Base-by-base conservation (phyloP, 2,113 vertebrate species). In the Varanus komodoensis region DNA sequence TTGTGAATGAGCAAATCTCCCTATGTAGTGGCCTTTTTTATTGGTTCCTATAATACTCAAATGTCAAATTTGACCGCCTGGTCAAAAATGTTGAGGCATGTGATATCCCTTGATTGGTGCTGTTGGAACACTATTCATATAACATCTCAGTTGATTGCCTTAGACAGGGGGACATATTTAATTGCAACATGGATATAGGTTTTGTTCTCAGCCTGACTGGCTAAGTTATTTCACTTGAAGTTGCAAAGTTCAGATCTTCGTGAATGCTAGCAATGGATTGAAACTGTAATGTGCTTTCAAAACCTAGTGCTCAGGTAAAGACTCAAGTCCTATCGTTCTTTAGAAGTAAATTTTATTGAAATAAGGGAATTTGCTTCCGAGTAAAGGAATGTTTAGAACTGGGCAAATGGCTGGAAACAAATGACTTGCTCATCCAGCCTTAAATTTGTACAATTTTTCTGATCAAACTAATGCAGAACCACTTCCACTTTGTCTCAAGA, bases 401-500 rank as follows among this genome's bases (percentile, higher is more conserved):
- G 9, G 32, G 21, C 64, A 21, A 19, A 23, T 69, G 68, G 68
- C 25, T 69, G 29, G 29, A 73, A 61, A 54, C 8, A 50, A 67
- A 87, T 52, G 44, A 11, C 9, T 87, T 90, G 38, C 27, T 57
- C 25, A 29, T 25, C 80, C 69, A 52, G 3, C 68, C 23, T 68
- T 32, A 27, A 50, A 0, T 32, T 77, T n/a, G 0, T n/a, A 5
- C 7, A 79, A 27, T 0, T 8, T 87, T 87, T 27, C 5, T 80
- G 19, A 38, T 78, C 0, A 0, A 0, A 0, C 64, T 68, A 32
- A 82, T 71, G 29, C 38, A 57, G 34, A 50, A 27, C 4, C 57
- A 2, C 87, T 8, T 57, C 3, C 61, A 50, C 19, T 8, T 32
- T 5, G 0, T 1, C 54, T 52, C 80, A 74, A 14, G 7, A 23